phyloP scores from a whole-genome alignment of 2,113 vertebrate genomes.

The Muntiacus reevesi region DNA sequence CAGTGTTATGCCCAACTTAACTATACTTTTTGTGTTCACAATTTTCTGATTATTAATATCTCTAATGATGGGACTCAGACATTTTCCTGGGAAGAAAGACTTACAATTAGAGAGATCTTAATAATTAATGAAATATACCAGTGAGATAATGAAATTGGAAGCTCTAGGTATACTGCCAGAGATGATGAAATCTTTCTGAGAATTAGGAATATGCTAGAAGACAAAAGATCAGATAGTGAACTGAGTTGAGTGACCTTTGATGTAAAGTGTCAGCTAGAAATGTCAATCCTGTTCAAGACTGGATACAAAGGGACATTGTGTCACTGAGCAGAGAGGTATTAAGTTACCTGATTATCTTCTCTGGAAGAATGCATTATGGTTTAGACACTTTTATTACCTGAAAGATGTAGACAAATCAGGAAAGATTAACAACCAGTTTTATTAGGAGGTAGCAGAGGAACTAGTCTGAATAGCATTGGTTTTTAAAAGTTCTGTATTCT shows the following conservation, averaged over 20 bases:
- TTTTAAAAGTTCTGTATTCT: slow-evolving; percentile 53
- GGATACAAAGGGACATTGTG: slow-evolving; percentile 55
- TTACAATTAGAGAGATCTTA: slow-evolving; percentile 37
- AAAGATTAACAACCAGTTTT: slow-evolving; percentile 61
- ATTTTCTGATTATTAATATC: slow-evolving; percentile 38
- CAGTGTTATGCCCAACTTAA: slow-evolving; percentile 2
- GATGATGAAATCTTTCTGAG: slow-evolving; percentile 44
- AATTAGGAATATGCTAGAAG: slow-evolving; percentile 51
- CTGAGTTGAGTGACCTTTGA: slow-evolving; percentile 47
- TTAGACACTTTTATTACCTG: slow-evolving; percentile 61
- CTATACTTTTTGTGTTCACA: not conserved
- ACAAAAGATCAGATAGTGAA: slow-evolving; percentile 43
- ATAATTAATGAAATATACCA: slow-evolving; percentile 56
- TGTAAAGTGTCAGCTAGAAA: slow-evolving; percentile 57
- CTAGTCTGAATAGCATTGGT: slow-evolving; percentile 31
- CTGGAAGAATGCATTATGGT: slow-evolving; percentile 59
- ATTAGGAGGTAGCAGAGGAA: slow-evolving; percentile 53
- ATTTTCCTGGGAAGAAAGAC: slow-evolving; percentile 28
- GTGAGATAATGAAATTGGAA: slow-evolving; percentile 44
- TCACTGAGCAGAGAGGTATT: slow-evolving; percentile 40
- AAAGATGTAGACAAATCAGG: slow-evolving; percentile 60
- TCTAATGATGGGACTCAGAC: slow-evolving; percentile 4
- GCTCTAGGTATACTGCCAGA: not conserved
- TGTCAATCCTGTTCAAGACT: slow-evolving; percentile 56
- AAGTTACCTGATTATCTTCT: slow-evolving; percentile 57